A percentile compares a stretch with the other conserved stretches of the same genome.
phyloP scores from a whole-genome alignment of 2,113 vertebrate genomes.

The Ancistrus triradiatus region DNA sequence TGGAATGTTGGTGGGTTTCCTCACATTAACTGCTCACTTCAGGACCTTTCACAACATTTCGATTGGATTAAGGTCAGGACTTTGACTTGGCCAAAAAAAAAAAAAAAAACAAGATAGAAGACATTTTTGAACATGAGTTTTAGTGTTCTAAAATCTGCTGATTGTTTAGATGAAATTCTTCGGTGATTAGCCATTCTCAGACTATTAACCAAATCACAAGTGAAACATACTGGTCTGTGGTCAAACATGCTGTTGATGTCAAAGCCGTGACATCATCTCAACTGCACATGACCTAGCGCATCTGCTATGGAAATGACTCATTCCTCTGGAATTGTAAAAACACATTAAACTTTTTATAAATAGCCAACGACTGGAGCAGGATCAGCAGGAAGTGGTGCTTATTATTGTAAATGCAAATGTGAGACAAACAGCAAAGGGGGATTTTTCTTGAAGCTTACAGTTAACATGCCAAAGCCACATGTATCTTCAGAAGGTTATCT shows the following conservation, averaged over 20 bases:
- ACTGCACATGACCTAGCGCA: conserved; percentile 8
- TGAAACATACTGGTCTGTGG: conserved; percentile 24
- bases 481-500: no score
- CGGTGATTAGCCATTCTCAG: background rate
- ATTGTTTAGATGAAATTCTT: background rate
- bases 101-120: no score
- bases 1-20: no score
- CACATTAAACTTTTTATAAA: background rate
- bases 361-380: background rate
- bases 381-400: background rate
- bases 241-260: background rate
- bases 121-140: no score
- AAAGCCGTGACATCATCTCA: conserved; percentile 33
- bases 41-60: no score
- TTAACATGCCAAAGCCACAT: no score
- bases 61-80: no score
- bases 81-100: no score
- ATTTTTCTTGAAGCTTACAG: no score
- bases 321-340: background rate
- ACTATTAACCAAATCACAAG: conserved; percentile 8
- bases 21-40: no score
- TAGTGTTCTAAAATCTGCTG: background rate
- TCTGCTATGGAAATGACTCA: background rate
- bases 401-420: background rate
- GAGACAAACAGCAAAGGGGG: no score